Evolutionary conservation across 2,888 invertebrate species (phyloP), one percentile per base, ranked within the genome.

Genomic region (Tubiluchus corallicola): DNA sequence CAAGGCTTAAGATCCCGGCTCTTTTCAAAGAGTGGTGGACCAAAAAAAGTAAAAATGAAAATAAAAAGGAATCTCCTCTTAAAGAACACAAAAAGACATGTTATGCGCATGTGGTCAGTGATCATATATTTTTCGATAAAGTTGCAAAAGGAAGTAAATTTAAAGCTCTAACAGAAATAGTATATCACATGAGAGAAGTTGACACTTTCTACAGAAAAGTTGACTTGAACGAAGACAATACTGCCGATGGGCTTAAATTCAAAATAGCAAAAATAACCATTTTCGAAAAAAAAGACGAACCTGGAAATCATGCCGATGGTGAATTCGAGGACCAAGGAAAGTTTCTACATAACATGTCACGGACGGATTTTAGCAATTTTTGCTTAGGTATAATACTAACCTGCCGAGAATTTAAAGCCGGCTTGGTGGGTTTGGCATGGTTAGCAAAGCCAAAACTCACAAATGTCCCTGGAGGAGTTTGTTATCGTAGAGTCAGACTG

Each of bases 221-320:
- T 3, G 58, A 58, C 43, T 59, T 59, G 41, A 51, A 56, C 48
- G 59, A 55, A 1, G 55, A 58, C 39, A 55, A 53, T 1, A 19
- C 41, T 5, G 56, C 54, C 17, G 58, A 60, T 45, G 58, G 58
- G 21, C 47, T 60, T 17, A 58, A 59, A 2, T 57, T 60, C 46
- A 38, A 50, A 13, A 48, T 58, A 9, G 43, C 48, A 3, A 50
- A 54, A 19, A 52, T 58, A 3, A 52, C 55, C 1, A 49, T 60
- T 4, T 53, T 47, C 42, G 47, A 51, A 2, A 41, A 37, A 20
- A 17, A 20, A 21, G 29, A 37, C 16, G 38, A 41, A 19, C 38
- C 42, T 16, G 41, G 47, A 18, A 39, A 44, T 16, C 47, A 39
- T 17, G 20, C 48, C 3, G 42, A 48, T 19, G 50, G 49, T n/a